A percentile compares a stretch with the other conserved stretches of the same genome.
phyloP scores from a whole-genome alignment of 2,888 invertebrate species.

The Cerastoderma edule region DNA sequence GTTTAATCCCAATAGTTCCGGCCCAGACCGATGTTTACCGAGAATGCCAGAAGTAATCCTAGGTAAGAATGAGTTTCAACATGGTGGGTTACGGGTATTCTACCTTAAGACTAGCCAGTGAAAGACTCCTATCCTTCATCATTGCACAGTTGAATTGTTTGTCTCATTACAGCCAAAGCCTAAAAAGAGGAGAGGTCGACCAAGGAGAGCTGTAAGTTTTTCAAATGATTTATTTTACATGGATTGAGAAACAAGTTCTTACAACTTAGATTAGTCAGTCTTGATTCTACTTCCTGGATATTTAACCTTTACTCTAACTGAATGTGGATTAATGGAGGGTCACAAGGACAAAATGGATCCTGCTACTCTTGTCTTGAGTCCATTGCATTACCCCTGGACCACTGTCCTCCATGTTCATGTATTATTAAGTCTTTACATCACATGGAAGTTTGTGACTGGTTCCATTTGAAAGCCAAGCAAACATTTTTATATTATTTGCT shows the following conservation, averaged over 20 bases:
- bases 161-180: constrained; percentile 51
- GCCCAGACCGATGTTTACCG: too few relatives aligned
- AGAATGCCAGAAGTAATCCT: too few relatives aligned
- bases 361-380: background rate
- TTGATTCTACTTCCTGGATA: background rate
- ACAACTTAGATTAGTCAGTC: background rate
- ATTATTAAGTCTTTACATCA: background rate
- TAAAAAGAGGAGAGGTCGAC: constrained; percentile 62
- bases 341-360: background rate
- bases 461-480: constrained; percentile 2
- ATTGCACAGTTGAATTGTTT: too few relatives aligned
- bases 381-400: too few relatives aligned
- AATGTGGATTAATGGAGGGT: background rate
- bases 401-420: too few relatives aligned
- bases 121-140: too few relatives aligned
- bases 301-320: background rate
- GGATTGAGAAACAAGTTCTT: background rate
- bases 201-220: constrained; percentile 52
- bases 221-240: background rate
- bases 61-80: too few relatives aligned
- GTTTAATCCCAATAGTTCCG: too few relatives aligned
- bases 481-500: background rate
- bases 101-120: too few relatives aligned
- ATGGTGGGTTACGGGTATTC: too few relatives aligned
- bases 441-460: background rate